A percentile compares a stretch with the other conserved stretches of the same genome.
phyloP scores from a whole-genome alignment of 2,113 vertebrate genomes.

The Austrofundulus limnaeus region DNA sequence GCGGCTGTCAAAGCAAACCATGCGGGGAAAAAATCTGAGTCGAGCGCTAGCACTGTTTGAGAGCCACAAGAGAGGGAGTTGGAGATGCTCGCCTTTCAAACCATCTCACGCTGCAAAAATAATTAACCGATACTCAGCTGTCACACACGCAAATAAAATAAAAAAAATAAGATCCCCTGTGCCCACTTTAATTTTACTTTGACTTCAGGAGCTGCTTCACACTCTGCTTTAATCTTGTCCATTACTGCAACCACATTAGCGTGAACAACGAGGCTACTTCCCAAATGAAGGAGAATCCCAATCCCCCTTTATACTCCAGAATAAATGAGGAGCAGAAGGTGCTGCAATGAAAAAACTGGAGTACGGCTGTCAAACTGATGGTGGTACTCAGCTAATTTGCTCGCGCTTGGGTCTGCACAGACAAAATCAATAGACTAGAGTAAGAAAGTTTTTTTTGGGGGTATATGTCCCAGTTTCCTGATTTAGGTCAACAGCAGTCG shows the following conservation, averaged over 20 bases:
- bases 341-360: slow-evolving; percentile 19
- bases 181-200: slow-evolving; percentile 40
- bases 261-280: slow-evolving; percentile 42
- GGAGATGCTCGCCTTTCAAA: slow-evolving; percentile 24
- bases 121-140: slow-evolving; percentile 61
- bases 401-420: slow-evolving; percentile 40
- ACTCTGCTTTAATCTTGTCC: slow-evolving; percentile 53
- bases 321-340: slow-evolving; percentile 29
- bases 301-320: slow-evolving; percentile 36
- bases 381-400: slow-evolving; percentile 61
- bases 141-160: slow-evolving; percentile 32
- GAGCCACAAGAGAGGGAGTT: slow-evolving; percentile 9
- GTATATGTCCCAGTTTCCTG: slow-evolving; percentile 68
- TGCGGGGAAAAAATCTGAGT: slow-evolving; percentile 17
- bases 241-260: slow-evolving; percentile 37
- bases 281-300: slow-evolving; percentile 33
- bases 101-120: slow-evolving; percentile 27
- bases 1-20: slow-evolving; percentile 57
- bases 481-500: slow-evolving; percentile 76
- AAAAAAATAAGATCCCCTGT: too few relatives aligned
- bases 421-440: slow-evolving; percentile 71
- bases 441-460: slow-evolving; percentile 58
- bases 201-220: slow-evolving; percentile 35
- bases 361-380: slow-evolving; percentile 34
- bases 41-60: slow-evolving; percentile 31